These are phyloP conservation scores for Tapirus terrestris DNA, from an alignment of 2,113 vertebrate genomes.

Conservation along the genomic window DNA sequence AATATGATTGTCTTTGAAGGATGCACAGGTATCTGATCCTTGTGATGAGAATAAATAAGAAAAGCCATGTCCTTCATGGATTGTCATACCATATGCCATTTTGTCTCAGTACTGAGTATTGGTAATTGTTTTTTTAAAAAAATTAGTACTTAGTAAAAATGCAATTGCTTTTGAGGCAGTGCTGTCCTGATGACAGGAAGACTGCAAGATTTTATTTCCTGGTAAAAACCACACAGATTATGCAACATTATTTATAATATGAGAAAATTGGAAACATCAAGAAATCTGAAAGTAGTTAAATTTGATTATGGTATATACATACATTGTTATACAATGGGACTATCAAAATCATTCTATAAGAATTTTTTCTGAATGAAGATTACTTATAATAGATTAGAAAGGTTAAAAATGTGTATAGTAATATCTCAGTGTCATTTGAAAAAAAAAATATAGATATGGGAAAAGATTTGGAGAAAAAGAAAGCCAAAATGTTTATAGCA, in stretches of 20 bases:
- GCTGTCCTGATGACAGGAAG: neutral
- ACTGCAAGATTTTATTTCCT: conserved; percentile 33
- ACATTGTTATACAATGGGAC: neutral
- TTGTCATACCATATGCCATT: neutral
- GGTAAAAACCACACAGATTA: neutral
- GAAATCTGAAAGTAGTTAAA: neutral
- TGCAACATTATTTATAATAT: neutral
- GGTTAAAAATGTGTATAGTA: neutral
- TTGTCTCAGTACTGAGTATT: neutral
- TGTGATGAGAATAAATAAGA: neutral
- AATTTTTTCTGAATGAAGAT: neutral
- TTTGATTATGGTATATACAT: neutral
- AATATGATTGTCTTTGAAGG: neutral
- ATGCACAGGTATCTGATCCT: neutral
- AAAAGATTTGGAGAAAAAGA: conserved; percentile 13
- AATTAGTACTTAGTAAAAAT: neutral
- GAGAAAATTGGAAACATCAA: neutral
- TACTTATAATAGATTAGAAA: conserved; percentile 21
- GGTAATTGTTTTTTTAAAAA: neutral
- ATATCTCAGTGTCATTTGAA: neutral
- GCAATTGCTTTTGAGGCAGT: neutral
- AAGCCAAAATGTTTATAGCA: neutral
- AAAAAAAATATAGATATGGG: neutral
- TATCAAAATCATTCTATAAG: neutral
- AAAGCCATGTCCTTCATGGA: neutral